phyloP scores from a whole-genome alignment of 1,140 invertebrate species.

The Drosophila ambigua region DNA sequence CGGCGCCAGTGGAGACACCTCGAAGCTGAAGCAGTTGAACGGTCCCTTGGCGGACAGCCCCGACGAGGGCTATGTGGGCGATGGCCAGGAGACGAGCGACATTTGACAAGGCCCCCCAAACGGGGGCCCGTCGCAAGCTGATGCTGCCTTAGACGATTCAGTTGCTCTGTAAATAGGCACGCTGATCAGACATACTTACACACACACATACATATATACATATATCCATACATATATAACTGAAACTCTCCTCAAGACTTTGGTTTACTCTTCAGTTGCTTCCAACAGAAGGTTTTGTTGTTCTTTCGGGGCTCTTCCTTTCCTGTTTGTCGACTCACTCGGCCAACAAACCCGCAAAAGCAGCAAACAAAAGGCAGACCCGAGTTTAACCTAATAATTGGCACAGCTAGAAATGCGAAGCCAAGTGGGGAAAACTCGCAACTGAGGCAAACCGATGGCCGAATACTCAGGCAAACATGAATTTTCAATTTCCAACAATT shows the following conservation, averaged over 20 bases:
- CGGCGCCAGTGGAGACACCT: conserved; percentile 71
- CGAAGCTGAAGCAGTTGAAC: conserved; percentile 80
- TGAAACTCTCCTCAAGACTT: conserved; percentile 12
- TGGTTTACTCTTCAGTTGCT: not conserved
- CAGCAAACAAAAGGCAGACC: conserved; percentile 46
- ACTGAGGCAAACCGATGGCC: conserved; percentile 6
- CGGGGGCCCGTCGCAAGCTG: conserved; percentile 32
- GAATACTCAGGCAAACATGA: conserved; percentile 4
- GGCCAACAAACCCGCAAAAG: conserved; percentile 23
- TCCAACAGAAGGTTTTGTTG: not conserved
- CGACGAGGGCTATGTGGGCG: conserved; percentile 94
- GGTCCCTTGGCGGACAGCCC: conserved; percentile 92
- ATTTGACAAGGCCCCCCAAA: conserved; percentile 84
- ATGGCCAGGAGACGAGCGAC: conserved; percentile 86
- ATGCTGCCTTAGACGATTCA: conserved; percentile 77
- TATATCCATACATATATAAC: conserved; percentile 5
- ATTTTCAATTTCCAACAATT: not conserved
- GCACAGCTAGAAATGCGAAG: conserved; percentile 13
- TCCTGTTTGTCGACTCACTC: conserved; percentile 34
- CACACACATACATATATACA: not conserved
- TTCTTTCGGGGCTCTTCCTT: not conserved
- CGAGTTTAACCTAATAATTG: conserved; percentile 60
- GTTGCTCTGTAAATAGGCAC: conserved; percentile 76
- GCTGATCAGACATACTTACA: conserved; percentile 54
- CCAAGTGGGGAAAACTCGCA: not conserved